Evolutionary conservation across 2,797 vertebrate genomes (phyloP).

Genomic region (Danio albolineatus): DNA sequence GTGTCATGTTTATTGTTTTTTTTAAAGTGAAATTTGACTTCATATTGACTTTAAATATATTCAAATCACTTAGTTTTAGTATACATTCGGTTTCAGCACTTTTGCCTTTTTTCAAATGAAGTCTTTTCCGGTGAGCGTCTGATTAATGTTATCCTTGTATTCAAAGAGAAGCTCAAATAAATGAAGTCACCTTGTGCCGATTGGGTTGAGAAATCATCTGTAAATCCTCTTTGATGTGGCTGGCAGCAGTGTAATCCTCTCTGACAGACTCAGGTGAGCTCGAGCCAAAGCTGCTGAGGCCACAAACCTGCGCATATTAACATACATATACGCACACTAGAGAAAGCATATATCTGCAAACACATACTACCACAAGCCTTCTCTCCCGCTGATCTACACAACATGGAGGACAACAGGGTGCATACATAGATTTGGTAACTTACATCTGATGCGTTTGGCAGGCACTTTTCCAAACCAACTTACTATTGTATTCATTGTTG

Average conservation of each 20-base stretch:
- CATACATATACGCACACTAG: constrained; percentile 7
- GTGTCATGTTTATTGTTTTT: no score
- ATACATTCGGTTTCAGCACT: constrained; percentile 7
- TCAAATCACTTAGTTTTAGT: neutral
- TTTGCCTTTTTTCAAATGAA: neutral
- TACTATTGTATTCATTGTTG: neutral
- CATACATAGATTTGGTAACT: neutral
- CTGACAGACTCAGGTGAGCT: constrained; percentile 44
- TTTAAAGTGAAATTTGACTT: neutral
- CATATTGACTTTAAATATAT: neutral
- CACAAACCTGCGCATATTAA: constrained; percentile 27
- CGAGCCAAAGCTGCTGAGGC: constrained; percentile 27
- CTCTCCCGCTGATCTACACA: neutral
- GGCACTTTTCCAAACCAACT: neutral
- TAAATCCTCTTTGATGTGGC: constrained; percentile 58
- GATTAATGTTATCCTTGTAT: constrained; percentile 10
- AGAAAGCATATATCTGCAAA: constrained; percentile 2
- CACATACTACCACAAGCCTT: constrained; percentile 3
- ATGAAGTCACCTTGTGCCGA: neutral
- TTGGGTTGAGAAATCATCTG: constrained; percentile 39
- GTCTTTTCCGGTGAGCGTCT: neutral
- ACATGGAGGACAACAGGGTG: neutral
- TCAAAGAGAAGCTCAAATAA: constrained; percentile 26
- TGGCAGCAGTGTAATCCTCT: constrained; percentile 50
- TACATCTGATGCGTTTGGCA: neutral